phyloP scores from a whole-genome alignment of 2,113 vertebrate genomes.

The Macrotus californicus region DNA sequence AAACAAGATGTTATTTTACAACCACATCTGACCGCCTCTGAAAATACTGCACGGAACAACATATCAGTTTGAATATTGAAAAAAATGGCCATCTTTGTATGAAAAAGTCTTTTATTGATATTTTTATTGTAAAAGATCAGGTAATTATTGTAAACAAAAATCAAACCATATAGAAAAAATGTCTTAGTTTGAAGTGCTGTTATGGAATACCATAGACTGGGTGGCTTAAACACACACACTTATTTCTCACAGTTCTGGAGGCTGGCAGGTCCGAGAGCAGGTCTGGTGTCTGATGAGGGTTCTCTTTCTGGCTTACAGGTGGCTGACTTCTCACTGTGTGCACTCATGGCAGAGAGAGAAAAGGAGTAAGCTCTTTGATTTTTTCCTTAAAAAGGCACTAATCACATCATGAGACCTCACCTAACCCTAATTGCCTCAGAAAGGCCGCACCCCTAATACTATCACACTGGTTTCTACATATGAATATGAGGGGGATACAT shows the following conservation, averaged over 20 bases:
- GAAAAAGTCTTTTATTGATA: not conserved
- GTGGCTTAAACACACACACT: not conserved
- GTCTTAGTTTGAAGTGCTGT: not conserved
- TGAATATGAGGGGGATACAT: not conserved
- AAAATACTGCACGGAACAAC: not conserved
- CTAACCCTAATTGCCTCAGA: not conserved
- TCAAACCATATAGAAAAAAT: not conserved
- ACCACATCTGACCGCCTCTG: not conserved
- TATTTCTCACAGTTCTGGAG: not conserved
- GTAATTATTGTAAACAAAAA: not conserved
- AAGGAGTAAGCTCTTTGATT: not conserved
- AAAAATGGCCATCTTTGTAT: not conserved
- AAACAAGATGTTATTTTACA: not conserved
- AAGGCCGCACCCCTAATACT: not conserved
- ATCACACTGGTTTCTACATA: not conserved
- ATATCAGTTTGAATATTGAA: not conserved
- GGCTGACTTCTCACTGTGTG: not conserved
- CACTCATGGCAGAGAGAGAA: not conserved
- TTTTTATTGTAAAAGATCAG: not conserved
- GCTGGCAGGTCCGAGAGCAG: not conserved
- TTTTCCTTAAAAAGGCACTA: not conserved
- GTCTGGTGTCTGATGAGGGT: not conserved
- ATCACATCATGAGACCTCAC: not conserved
- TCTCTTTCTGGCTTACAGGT: not conserved
- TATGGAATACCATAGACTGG: not conserved